Evolutionary conservation across 2,888 invertebrate species (phyloP).

Genomic region (Macrosiphum euphorbiae): DNA sequence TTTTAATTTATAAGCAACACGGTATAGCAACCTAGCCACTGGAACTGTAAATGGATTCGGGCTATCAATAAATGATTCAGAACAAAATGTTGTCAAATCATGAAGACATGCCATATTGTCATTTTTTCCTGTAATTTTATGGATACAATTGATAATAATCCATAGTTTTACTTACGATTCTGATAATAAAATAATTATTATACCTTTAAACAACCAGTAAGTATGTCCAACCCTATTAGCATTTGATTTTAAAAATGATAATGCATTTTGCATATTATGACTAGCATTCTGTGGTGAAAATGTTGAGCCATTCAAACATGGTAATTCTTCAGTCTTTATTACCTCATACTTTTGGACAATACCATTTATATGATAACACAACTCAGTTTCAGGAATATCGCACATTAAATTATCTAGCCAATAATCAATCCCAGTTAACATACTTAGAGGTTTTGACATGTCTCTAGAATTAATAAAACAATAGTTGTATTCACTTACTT

Average conservation of each 20-base stretch:
- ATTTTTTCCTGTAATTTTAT: conserved; percentile 74
- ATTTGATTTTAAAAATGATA: conserved; percentile 91
- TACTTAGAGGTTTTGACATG: conserved; percentile 90
- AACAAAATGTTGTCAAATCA: conserved; percentile 88
- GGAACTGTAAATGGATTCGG: conserved; percentile 94
- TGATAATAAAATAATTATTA: background rate
- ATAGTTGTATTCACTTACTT: background rate
- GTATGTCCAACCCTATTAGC: conserved; percentile 96
- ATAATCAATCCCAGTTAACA: conserved; percentile 91
- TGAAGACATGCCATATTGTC: conserved; percentile 95
- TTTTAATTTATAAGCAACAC: conserved; percentile 90
- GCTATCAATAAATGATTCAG: conserved; percentile 75
- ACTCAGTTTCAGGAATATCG: conserved; percentile 94
- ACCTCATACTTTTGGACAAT: conserved; percentile 93
- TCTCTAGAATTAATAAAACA: conserved; percentile 72
- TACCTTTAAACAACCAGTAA: conserved; percentile 95
- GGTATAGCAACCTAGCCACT: conserved; percentile 90
- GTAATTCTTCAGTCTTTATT: conserved; percentile 94
- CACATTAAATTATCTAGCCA: conserved; percentile 98
- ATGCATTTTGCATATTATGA: conserved; percentile 93
- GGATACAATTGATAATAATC: background rate
- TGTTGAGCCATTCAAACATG: conserved; percentile 84
- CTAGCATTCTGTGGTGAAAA: conserved; percentile 90
- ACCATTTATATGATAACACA: conserved; percentile 93
- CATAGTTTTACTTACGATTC: background rate